phyloP scores from a whole-genome alignment of 2,113 vertebrate genomes.

The Plectropomus leopardus region DNA sequence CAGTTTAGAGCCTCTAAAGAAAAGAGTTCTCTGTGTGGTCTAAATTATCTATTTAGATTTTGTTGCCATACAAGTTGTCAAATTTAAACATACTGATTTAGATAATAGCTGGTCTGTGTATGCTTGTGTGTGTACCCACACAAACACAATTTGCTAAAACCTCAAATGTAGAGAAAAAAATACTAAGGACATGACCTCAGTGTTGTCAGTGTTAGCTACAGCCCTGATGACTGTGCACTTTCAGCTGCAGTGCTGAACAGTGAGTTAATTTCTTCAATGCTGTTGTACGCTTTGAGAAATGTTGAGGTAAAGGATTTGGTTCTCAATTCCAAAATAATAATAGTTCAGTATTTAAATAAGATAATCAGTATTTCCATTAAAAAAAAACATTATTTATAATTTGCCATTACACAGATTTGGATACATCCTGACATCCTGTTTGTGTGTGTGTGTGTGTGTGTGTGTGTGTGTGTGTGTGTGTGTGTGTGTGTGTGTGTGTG shows the following conservation, averaged over 20 bases:
- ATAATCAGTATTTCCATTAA: not conserved
- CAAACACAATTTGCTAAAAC: not conserved
- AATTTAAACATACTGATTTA: not conserved
- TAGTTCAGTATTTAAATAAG: not conserved
- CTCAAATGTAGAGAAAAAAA: not conserved
- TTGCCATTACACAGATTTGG: not conserved
- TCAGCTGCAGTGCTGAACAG: not conserved
- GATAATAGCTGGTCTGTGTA: not conserved
- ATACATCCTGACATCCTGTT: not conserved
- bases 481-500: not conserved
- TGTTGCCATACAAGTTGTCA: not conserved
- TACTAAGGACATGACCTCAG: not conserved
- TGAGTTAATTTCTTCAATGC: not conserved
- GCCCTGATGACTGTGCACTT: not conserved
- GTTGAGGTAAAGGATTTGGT: not conserved
- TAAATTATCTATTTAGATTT: not conserved
- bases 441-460: not conserved
- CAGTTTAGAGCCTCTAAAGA: too few species aligned
- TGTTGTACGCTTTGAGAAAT: not conserved
- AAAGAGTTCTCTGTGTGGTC: too few species aligned
- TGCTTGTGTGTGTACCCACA: not conserved
- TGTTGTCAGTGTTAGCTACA: not conserved
- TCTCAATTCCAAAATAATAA: slow-evolving; percentile 4
- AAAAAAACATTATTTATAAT: not conserved
- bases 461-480: not conserved